phyloP scores from a whole-genome alignment of 23 tunicate species.

The Aplidium turbinatum region DNA sequence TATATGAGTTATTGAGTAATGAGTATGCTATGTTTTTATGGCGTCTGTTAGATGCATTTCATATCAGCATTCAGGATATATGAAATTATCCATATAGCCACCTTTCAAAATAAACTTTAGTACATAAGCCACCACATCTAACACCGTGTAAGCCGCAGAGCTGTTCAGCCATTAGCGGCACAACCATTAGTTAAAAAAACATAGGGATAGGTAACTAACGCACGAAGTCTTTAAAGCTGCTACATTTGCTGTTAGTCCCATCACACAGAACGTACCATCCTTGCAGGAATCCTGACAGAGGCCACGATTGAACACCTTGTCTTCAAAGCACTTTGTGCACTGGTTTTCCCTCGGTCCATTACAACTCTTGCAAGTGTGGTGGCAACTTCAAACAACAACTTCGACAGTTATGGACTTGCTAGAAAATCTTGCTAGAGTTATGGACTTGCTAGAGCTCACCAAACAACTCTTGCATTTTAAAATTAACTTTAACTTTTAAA shows the following conservation, averaged over 20 bases:
- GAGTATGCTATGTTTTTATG: too few species aligned
- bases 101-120: too few species aligned
- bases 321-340: slow-evolving; percentile 47
- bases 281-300: slow-evolving; percentile 44
- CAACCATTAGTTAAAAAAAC: not conserved
- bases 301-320: slow-evolving; percentile 34
- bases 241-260: not conserved
- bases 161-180: too few species aligned
- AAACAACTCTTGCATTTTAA: too few species aligned
- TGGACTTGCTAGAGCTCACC: too few species aligned
- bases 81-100: too few species aligned
- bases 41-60: too few species aligned
- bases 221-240: not conserved
- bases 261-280: slow-evolving; percentile 53
- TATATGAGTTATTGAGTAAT: too few species aligned
- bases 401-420: not conserved
- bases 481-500: too few species aligned
- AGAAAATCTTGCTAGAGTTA: not conserved
- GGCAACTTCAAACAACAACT: slow-evolving; percentile 47
- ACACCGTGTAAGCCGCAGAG: too few species aligned
- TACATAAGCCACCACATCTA: too few species aligned
- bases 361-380: slow-evolving; percentile 50
- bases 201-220: not conserved
- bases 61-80: too few species aligned
- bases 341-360: slow-evolving; percentile 51